Evolutionary conservation across 2,888 invertebrate genomes (phyloP).

Genomic region (Leucania comma): DNA sequence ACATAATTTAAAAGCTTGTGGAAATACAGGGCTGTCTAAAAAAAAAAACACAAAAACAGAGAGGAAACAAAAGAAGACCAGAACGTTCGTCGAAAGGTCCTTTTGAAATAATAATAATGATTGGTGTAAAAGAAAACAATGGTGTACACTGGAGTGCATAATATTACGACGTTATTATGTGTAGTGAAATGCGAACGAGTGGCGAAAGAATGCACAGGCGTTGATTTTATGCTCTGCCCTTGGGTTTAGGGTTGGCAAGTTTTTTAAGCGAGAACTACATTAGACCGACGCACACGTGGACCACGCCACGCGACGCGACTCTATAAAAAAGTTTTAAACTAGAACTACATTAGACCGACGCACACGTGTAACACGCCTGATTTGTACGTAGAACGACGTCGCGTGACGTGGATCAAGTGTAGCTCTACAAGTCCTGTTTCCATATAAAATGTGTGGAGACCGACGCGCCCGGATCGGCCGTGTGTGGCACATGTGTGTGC

Average conservation of each 20-base stretch:
- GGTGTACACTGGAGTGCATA: slow-evolving; percentile 68
- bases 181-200: slow-evolving; percentile 54
- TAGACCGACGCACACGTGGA: too few species aligned
- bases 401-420: too few species aligned
- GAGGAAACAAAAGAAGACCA: slow-evolving; percentile 50
- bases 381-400: too few species aligned
- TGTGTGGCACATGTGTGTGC: too few species aligned
- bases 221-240: slow-evolving; percentile 65
- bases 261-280: background rate
- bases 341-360: too few species aligned
- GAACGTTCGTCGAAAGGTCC: slow-evolving; percentile 47
- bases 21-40: slow-evolving; percentile 32
- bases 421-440: too few species aligned
- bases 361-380: too few species aligned
- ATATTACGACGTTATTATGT: slow-evolving; percentile 66
- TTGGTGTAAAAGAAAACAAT: slow-evolving; percentile 65
- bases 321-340: too few species aligned
- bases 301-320: too few species aligned
- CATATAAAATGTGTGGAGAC: too few species aligned
- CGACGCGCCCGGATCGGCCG: too few species aligned
- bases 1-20: slow-evolving; percentile 23
- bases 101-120: slow-evolving; percentile 35
- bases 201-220: slow-evolving; percentile 61
- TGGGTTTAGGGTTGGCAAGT: slow-evolving; percentile 57
- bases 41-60: slow-evolving; percentile 2